A percentile compares a stretch with the other conserved stretches of the same genome.
Conservation (phyloP, 2,888 invertebrate species). For the Amphiduros pacificus region DNA sequence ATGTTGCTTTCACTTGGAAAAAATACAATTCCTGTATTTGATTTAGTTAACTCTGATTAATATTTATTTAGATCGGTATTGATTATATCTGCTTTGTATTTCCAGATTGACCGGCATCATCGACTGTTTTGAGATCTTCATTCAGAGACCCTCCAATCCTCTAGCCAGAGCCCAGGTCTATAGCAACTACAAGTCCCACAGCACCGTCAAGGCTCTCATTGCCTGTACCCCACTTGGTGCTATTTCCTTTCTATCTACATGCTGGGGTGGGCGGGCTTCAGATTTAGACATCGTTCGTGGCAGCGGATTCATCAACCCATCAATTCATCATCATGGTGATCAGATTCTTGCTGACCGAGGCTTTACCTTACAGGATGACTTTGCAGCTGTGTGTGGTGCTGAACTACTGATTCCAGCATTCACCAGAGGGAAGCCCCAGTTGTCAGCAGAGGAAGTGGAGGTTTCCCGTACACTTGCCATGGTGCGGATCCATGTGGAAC, state of each 20-base stretch:
- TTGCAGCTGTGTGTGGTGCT: slow-evolving; percentile 25
- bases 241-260: background rate
- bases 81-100: too few species aligned
- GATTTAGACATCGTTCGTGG: slow-evolving; percentile 25
- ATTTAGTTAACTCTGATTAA: too few species aligned
- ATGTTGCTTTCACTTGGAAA: too few species aligned
- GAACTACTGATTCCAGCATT: slow-evolving; percentile 28
- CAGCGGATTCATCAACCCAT: slow-evolving; percentile 23
- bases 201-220: background rate
- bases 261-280: slow-evolving; percentile 13
- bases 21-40: too few species aligned
- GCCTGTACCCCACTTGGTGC: background rate
- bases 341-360: slow-evolving; percentile 32
- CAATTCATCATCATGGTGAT: slow-evolving; percentile 27
- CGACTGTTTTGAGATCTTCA: slow-evolving; percentile 8
- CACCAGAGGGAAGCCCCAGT: slow-evolving; percentile 28
- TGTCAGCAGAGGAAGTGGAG: slow-evolving; percentile 30
- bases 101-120: slow-evolving; percentile 1
- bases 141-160: background rate
- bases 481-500: slow-evolving; percentile 31
- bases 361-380: slow-evolving; percentile 31
- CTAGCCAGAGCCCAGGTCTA: background rate
- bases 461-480: slow-evolving; percentile 21
- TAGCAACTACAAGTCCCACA: slow-evolving; percentile 1
- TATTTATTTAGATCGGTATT: too few species aligned